Evolutionary conservation across 1,140 invertebrate genomes (phyloP).

Genomic region (Phymorhynchus buccinoides): DNA sequence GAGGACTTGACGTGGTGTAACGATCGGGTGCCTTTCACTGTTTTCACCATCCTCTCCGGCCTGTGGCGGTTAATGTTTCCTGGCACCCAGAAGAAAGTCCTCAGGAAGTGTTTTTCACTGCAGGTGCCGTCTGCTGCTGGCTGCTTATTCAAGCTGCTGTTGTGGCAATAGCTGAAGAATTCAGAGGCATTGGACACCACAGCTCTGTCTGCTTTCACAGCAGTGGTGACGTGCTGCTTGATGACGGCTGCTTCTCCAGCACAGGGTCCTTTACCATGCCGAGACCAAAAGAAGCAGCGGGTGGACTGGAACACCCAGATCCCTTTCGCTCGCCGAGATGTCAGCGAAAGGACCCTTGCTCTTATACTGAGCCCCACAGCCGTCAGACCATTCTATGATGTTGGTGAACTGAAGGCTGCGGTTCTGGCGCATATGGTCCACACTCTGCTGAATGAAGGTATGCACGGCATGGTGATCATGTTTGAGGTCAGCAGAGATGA

Average conservation of each 20-base stretch:
- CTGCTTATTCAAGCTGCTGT: no score
- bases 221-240: slow-evolving; percentile 32
- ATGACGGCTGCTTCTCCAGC: slow-evolving; percentile 43
- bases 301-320: slow-evolving; percentile 17
- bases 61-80: no score
- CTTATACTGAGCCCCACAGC: slow-evolving; percentile 48
- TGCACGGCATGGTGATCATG: slow-evolving; percentile 50
- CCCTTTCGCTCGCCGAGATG: slow-evolving; percentile 29
- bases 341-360: slow-evolving; percentile 43
- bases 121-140: no score
- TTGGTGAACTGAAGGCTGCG: slow-evolving; percentile 32
- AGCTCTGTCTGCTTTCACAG: slow-evolving; percentile 30
- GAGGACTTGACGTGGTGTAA: no score
- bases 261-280: slow-evolving; percentile 50
- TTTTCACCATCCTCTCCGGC: no score
- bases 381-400: slow-evolving; percentile 47
- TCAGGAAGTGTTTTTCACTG: no score
- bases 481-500: slow-evolving; percentile 45
- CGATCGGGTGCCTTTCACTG: no score
- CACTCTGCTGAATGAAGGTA: slow-evolving; percentile 24
- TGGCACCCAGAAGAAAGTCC: no score
- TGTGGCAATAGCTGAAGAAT: no score
- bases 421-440: slow-evolving; percentile 30
- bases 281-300: slow-evolving; percentile 42
- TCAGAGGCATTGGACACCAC: not conserved